Base-by-base conservation (phyloP, 2,888 invertebrate species). In the Trichopria drosophilae region DNA sequence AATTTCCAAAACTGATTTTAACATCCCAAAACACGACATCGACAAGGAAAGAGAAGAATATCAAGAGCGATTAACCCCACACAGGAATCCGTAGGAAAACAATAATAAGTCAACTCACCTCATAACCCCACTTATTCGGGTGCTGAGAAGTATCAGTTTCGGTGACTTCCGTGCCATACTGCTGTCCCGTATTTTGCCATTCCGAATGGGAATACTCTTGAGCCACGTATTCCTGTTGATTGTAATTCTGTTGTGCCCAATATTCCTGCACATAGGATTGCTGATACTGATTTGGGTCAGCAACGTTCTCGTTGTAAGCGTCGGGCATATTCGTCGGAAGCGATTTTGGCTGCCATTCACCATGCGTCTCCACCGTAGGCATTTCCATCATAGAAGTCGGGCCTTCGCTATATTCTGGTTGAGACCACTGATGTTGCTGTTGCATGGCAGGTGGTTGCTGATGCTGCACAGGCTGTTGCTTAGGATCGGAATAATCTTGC, bases 81-180 rank as follows among this genome's bases (percentile, higher is more conserved):
- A n/a, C n/a, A n/a, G n/a, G n/a, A n/a, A n/a, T n/a, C n/a, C n/a
- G n/a, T n/a, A n/a, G n/a, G n/a, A 43, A 40, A 19, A 16, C 13
- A 20, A 48, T 50, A 6, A 16, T 13, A 13, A 4, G 23, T 52
- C 18, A 55, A 55, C 63, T 58, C 66, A 76, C 76, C 76, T 76
- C 74, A 66, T 73, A 74, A 63, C 68, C 72, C 74, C 76, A 76
- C 42, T 68, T 70, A 34, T 64, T 70, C 34, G 69, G 68, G 40
- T 60, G 64, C 28, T 71, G 71, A n/a, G 62, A 53, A 31, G 63
- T 61, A 46, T 72, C 71, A 23, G 54, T 51, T 19, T 72, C 71
- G 35, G 64, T 42, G 43, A 69, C 70, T n/a, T 68, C 64, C 10
- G 59, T 22, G 4, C 62, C 51, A 47, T 67, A 69, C 9, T 62